These are phyloP conservation scores for Pollimyrus isidori DNA, from an alignment of 2,113 vertebrate species.

Conservation along the genomic window DNA sequence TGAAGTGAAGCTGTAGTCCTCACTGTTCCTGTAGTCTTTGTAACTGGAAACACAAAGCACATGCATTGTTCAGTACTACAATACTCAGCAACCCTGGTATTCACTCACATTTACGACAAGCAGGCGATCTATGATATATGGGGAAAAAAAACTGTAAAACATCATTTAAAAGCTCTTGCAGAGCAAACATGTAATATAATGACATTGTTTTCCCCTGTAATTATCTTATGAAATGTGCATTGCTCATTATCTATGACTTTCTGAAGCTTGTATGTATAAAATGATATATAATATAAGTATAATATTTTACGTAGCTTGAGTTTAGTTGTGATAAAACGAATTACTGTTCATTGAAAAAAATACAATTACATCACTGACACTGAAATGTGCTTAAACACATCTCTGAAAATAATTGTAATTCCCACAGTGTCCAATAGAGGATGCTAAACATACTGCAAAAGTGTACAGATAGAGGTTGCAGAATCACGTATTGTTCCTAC, in stretches of 20 bases:
- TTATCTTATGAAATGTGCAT: not conserved
- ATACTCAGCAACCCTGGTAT: not conserved
- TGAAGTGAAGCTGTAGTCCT: slow-evolving; percentile 60
- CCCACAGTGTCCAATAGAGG: not conserved
- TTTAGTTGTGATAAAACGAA: not conserved
- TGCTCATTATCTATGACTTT: not conserved
- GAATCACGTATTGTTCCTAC: slow-evolving; percentile 42
- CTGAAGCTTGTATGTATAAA: not conserved
- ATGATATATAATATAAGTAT: not conserved
- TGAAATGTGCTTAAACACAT: not conserved
- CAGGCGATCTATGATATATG: not conserved
- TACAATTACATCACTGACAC: not conserved
- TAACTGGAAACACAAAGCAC: slow-evolving; percentile 59
- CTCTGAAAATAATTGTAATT: not conserved
- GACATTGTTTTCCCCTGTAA: not conserved
- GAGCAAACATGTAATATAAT: not conserved
- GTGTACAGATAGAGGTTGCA: not conserved
- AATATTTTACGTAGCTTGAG: not conserved
- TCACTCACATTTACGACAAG: not conserved
- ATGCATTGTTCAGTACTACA: not conserved
- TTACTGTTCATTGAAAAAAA: not conserved
- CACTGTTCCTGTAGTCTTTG: slow-evolving; percentile 69
- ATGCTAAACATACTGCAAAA: not conserved
- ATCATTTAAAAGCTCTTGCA: not conserved
- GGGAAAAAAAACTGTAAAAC: not conserved